Evolutionary conservation across 2,113 vertebrate species (phyloP).

Genomic region (Bombycilla garrulus): DNA sequence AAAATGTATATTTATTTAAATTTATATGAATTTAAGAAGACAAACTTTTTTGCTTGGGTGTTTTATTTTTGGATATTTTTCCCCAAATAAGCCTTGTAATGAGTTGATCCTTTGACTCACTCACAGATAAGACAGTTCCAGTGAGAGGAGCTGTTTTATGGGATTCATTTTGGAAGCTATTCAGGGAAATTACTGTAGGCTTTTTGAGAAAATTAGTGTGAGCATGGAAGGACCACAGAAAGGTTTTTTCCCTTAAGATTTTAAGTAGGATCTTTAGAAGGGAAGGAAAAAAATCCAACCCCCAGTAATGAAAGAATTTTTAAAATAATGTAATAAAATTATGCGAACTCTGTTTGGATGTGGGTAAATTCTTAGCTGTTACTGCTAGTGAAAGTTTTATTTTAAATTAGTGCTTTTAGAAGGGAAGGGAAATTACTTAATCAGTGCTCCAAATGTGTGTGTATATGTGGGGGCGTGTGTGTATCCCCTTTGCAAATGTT

Average conservation of each 20-base stretch:
- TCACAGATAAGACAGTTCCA: neutral
- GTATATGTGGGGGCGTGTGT: rapidly evolving
- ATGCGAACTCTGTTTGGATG: neutral
- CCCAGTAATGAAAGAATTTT: neutral
- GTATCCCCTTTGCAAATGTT: neutral
- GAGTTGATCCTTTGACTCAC: neutral
- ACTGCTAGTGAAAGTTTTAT: neutral
- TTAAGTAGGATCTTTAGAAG: neutral
- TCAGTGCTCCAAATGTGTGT: neutral
- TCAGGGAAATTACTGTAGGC: slow-evolving; percentile 23
- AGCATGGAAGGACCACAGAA: neutral
- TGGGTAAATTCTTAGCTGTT: neutral
- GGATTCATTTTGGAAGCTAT: slow-evolving; percentile 23
- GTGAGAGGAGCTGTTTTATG: neutral
- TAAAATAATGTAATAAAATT: neutral
- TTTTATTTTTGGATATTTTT: neutral
- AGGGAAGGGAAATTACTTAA: neutral
- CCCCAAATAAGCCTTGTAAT: neutral
- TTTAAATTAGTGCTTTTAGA: neutral
- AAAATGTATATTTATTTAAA: neutral
- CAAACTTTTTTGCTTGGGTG: neutral
- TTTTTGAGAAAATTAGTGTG: slow-evolving; percentile 38
- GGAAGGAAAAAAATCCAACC: neutral
- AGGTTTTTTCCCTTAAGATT: slow-evolving; percentile 7
- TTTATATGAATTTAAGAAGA: neutral